Evolutionary conservation across 2,888 invertebrate species (phyloP), one percentile per base, ranked within the genome.

Genomic region (Agrilus mali): DNA sequence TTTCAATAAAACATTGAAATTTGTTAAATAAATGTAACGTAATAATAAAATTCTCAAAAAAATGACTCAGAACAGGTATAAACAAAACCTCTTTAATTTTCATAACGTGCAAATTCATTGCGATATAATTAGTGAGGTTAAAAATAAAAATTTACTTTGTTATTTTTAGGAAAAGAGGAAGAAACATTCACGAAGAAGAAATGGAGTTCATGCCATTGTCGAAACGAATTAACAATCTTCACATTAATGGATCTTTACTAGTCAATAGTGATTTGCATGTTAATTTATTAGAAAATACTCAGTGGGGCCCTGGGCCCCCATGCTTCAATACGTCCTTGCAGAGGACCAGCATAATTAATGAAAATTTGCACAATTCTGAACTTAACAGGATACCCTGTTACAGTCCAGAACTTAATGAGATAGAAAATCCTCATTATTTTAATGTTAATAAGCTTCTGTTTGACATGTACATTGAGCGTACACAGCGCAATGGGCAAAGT

Each of bases 201-300:
- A 72, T 75, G 33, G 89, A 89, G 59, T 89, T 88, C 57, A 82
- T 86, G 74, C 90, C 92, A 42, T 67, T 92, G 41, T 89, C 89
- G 12, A 92, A 92, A 65, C 75, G 90, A 59, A 90, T 92, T 55
- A 90, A 90, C 64, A 89, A 89, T 69, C 73, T 92, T 41, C 88
- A 89, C 59, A 79, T 88, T 55, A 84, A 83, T 60, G 76, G 75
- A 61, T 73, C 50, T 49, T 64, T 56, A 61, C 60, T 50, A 53
- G 56, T 50, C 50, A 60, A 56, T 47, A 63, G 46, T 54, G 53
- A 45, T 27, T 8, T 27, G 10, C 27, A 27, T 2, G 4, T 27
- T 27, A 27, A 27, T 27, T 27, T 27, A 27, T 27, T 27, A 27
- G 27, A 27, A 10, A 27, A 4, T 27, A 45, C 53, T 16, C 59